These are phyloP conservation scores for Calidris pugnax DNA, from an alignment of 2,113 vertebrate genomes.

Conservation along the genomic window DNA sequence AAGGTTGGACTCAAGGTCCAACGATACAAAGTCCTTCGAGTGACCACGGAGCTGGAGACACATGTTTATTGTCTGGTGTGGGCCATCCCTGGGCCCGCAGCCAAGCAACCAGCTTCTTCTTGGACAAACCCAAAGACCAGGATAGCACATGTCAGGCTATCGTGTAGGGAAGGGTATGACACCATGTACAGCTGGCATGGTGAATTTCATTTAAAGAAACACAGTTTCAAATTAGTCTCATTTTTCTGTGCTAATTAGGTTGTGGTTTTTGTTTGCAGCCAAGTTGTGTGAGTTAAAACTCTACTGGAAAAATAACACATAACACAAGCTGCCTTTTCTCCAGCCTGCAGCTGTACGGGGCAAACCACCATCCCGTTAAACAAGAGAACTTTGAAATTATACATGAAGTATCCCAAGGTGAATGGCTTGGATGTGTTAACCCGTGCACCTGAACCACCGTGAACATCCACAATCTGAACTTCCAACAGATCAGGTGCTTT, in stretches of 20 bases:
- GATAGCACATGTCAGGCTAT: background rate
- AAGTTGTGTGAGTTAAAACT: background rate
- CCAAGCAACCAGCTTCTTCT: conserved; percentile 20
- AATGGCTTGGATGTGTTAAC: background rate
- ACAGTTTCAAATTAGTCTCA: background rate
- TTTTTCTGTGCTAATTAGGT: background rate
- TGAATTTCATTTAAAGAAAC: conserved; percentile 8
- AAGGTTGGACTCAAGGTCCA: conserved; percentile 27
- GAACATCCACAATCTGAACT: background rate
- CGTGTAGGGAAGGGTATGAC: background rate
- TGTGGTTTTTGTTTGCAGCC: background rate
- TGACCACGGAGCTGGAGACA: background rate
- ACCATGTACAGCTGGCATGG: background rate
- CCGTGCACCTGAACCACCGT: background rate
- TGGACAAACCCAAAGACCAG: background rate
- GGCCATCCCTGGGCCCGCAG: background rate
- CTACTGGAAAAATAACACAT: background rate
- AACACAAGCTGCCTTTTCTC: background rate
- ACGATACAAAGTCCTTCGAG: conserved; percentile 9
- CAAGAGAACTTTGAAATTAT: background rate
- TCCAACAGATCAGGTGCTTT: background rate
- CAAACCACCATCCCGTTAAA: background rate
- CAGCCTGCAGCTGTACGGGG: background rate
- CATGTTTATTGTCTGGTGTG: conserved; percentile 41
- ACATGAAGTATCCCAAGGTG: background rate